These are phyloP conservation scores for Napeogenes inachia DNA, from an alignment of 2,888 invertebrate species.

Conservation along the genomic window DNA sequence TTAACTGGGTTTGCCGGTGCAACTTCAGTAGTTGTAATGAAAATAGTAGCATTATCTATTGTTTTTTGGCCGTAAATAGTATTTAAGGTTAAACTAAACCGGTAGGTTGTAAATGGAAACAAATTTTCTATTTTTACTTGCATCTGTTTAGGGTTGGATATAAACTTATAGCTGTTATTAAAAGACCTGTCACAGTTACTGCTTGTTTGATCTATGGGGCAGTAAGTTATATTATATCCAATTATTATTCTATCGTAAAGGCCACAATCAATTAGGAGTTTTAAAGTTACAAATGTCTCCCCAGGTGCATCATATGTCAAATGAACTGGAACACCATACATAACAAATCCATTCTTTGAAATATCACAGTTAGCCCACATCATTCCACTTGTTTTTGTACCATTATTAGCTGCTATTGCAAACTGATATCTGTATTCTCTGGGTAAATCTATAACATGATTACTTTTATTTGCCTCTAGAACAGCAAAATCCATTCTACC, in stretches of 20 bases:
- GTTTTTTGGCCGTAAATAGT: constrained; percentile 61
- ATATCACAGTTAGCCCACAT: constrained; percentile 86
- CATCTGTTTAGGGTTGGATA: constrained; percentile 60
- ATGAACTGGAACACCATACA: constrained; percentile 71
- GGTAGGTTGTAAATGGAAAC: constrained; percentile 78
- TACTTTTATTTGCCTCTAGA: constrained; percentile 52
- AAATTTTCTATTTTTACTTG: too few species aligned
- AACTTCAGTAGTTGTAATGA: constrained; percentile 83
- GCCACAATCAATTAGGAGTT: constrained; percentile 84
- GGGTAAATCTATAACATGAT: constrained; percentile 79
- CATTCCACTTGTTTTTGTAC: constrained; percentile 86
- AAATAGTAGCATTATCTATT: constrained; percentile 73
- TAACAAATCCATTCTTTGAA: constrained; percentile 63
- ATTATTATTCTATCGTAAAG: constrained; percentile 81
- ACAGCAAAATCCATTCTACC: constrained; percentile 69
- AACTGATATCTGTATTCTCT: constrained; percentile 82
- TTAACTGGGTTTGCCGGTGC: constrained; percentile 79
- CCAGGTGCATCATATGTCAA: constrained; percentile 52
- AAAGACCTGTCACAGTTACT: constrained; percentile 74
- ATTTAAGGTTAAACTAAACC: constrained; percentile 81
- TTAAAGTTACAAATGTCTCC: constrained; percentile 70
- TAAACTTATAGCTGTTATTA: constrained; percentile 53
- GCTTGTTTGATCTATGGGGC: constrained; percentile 77
- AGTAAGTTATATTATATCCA: constrained; percentile 87
- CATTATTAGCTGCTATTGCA: constrained; percentile 88